A percentile compares a stretch with the other conserved stretches of the same genome.
phyloP scores from a whole-genome alignment of 2,797 vertebrate genomes.

The Perodicticus potto region DNA sequence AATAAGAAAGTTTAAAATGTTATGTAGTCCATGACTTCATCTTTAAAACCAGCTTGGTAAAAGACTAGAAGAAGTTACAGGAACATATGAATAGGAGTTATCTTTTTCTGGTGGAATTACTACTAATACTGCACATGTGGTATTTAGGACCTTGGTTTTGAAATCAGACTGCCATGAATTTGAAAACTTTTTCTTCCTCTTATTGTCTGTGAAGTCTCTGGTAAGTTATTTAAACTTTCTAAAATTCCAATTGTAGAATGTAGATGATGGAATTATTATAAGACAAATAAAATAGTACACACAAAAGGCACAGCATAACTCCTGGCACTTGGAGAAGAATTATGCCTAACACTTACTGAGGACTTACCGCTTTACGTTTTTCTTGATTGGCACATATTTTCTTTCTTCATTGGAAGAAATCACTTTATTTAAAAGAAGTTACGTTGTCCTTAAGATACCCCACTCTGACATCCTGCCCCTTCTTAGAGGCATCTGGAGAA shows the following conservation, averaged over 20 bases:
- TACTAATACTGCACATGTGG: neutral
- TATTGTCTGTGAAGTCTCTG: neutral
- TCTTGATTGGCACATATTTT: neutral
- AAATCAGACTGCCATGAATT: neutral
- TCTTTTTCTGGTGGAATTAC: neutral
- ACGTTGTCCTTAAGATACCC: neutral
- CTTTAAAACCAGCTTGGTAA: constrained; percentile 10
- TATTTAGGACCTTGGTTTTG: neutral
- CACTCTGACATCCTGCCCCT: neutral
- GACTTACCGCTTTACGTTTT: neutral
- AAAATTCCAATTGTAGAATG: constrained; percentile 14
- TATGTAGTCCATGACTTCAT: neutral
- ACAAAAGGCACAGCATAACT: neutral
- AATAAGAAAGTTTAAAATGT: neutral
- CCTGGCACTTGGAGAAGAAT: neutral
- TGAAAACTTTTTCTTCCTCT: neutral
- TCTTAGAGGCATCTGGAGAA: neutral
- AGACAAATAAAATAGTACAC: neutral
- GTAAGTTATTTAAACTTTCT: neutral
- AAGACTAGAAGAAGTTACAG: neutral
- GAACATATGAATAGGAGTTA: neutral
- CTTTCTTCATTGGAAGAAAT: constrained; percentile 20
- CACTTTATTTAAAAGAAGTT: neutral
- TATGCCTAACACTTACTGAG: neutral
- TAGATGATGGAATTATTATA: neutral